Base-by-base conservation (phyloP, 2,888 invertebrate species). In the Xylocampa areola region DNA sequence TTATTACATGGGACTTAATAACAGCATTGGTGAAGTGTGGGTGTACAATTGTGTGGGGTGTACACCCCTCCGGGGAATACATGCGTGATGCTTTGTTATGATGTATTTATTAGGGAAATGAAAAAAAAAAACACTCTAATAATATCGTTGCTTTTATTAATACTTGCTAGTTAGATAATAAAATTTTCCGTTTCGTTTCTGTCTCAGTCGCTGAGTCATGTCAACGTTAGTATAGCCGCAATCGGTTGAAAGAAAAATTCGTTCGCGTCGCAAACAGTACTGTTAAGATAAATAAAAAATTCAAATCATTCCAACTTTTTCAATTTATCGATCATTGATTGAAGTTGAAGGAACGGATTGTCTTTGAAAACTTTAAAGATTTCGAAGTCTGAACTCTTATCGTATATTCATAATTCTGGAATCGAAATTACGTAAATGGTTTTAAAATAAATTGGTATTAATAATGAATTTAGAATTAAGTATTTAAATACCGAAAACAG, bases 291-390 rank as follows among this genome's bases (percentile, higher is more conserved):
- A 53, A 64, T 60, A 64, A 50, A 52, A 59, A 55, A 50, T 16
- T 45, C 35, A 37, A 49, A 47, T 16, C 23, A 37, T 23, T 39
- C 13, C 21, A 71, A 70, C 45, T 63, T 66, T 59, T 50, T 40
- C 58, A 66, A 55, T 70, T 69, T 62, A 45, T 47, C 41, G 29
- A 55, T 62, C 47, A 59, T 59, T 55, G 43, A 25, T 55, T 39
- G 40, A 61, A 49, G 44, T 44, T 57, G 25, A 17, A 30, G 41
- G 35, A 27, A 36, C 13, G 35, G 27, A 57, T 68, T 50, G 47
- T 49, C 57, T 58, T 54, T 52, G 13, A 7, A 16, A 49, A 33
- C 13, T 58, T 43, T 3, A 17, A 50, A 30, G 11, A 17, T 44
- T 33, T 62, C 44, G 21, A 27, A 41, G 7, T 2, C 17, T 14